Conservation (phyloP, 2,797 vertebrate genomes). For the Calcarius lapponicus region DNA sequence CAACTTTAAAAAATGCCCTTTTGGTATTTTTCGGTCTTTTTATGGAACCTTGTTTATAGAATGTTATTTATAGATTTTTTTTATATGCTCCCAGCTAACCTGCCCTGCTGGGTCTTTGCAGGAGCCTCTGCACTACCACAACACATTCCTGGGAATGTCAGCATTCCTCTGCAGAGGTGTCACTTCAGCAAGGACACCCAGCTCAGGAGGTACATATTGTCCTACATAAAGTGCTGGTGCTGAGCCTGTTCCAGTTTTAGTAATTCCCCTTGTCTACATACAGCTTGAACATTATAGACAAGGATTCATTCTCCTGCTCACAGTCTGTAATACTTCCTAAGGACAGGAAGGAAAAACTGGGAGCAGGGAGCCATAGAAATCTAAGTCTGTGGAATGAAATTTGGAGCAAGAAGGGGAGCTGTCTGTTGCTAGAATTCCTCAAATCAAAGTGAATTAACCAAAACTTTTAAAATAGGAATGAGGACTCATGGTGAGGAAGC, state of each 20-base stretch:
- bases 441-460: background rate
- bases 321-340: background rate
- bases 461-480: background rate
- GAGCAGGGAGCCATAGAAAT: background rate
- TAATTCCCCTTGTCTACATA: background rate
- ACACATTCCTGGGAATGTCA: constrained; percentile 26
- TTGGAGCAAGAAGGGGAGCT: background rate
- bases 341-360: background rate
- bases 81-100: constrained; percentile 7
- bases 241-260: constrained; percentile 31
- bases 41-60: constrained; percentile 11
- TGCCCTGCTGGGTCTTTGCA: constrained; percentile 21
- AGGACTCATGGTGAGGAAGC: background rate
- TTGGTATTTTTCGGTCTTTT: constrained; percentile 31
- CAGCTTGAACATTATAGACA: background rate
- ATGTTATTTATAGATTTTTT: constrained; percentile 38
- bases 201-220: constrained; percentile 29
- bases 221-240: constrained; percentile 23
- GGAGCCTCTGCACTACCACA: background rate
- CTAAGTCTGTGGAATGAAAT: background rate
- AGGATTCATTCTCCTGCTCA: background rate
- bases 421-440: background rate
- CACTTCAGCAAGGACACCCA: constrained; percentile 38
- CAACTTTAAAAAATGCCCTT: background rate
- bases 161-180: constrained; percentile 35